phyloP scores from a whole-genome alignment of 2,888 invertebrate genomes.

The Gisinianus flammeolus region DNA sequence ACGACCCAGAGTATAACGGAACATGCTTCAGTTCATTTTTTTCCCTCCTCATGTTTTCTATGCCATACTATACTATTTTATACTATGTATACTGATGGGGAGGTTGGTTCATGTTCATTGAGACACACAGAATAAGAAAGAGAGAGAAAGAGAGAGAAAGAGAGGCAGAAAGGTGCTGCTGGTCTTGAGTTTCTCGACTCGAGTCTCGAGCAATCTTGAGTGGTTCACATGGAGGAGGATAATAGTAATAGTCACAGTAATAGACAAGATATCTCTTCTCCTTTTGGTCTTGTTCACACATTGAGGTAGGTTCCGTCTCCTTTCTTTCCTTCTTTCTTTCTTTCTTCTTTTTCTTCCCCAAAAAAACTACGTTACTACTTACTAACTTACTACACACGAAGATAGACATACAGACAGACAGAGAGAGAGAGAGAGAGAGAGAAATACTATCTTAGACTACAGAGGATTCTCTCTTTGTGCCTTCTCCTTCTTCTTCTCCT shows the following conservation, averaged over 20 bases:
- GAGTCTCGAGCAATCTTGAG: neutral
- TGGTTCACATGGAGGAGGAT: neutral
- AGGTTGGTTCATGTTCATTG: no score
- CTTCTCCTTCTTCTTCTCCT: no score
- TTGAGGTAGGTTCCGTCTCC: conserved; percentile 14
- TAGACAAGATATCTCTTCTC: neutral
- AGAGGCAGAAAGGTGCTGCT: no score
- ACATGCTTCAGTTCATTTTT: no score
- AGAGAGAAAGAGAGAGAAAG: neutral
- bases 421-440: no score
- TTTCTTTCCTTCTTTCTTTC: neutral
- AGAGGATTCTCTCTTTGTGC: neutral
- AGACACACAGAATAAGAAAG: neutral
- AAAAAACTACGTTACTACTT: neutral
- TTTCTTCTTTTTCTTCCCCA: neutral
- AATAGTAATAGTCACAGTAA: neutral
- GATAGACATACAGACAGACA: neutral
- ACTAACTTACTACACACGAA: neutral
- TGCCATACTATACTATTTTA: no score
- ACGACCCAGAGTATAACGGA: no score
- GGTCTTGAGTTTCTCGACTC: no score
- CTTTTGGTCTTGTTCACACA: neutral
- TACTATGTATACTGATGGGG: no score
- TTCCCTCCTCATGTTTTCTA: no score
- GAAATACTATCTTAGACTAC: neutral